These are phyloP conservation scores for Micrasema longulum DNA, from an alignment of 1,140 invertebrate species.

Conservation along the genomic window DNA sequence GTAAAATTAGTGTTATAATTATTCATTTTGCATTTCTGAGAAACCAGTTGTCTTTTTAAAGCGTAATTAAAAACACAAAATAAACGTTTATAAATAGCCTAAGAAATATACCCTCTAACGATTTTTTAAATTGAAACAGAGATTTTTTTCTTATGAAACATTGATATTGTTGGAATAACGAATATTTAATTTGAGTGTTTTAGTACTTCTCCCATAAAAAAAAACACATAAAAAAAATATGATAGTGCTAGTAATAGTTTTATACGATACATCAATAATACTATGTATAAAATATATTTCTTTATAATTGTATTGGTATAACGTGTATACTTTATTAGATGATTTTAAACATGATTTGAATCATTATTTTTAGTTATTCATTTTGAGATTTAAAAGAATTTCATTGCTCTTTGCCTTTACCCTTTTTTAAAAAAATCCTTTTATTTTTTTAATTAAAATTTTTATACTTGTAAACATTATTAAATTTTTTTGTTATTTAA, in stretches of 20 bases:
- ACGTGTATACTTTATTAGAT: too few relatives aligned
- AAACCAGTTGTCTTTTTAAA: conserved; percentile 22
- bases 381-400: too few relatives aligned
- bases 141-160: not conserved
- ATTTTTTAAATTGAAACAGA: not conserved
- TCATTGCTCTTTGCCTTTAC: too few relatives aligned
- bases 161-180: not conserved
- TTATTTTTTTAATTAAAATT: too few relatives aligned
- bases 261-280: too few relatives aligned
- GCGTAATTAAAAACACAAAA: not conserved
- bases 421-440: too few relatives aligned
- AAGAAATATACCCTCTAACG: not conserved
- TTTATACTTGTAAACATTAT: too few relatives aligned
- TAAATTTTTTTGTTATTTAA: too few relatives aligned
- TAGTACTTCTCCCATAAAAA: not conserved
- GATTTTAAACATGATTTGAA: too few relatives aligned
- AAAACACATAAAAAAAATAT: not conserved
- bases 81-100: not conserved
- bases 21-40: conserved; percentile 20
- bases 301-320: too few relatives aligned
- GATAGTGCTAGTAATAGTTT: not conserved
- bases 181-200: not conserved
- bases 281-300: too few relatives aligned
- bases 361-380: too few relatives aligned
- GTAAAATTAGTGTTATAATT: not conserved